Percentiles rank a stretch among this genome's conserved stretches.
Conservation (phyloP, 1,140 invertebrate genomes). For the Drosophila punjabiensis region DNA sequence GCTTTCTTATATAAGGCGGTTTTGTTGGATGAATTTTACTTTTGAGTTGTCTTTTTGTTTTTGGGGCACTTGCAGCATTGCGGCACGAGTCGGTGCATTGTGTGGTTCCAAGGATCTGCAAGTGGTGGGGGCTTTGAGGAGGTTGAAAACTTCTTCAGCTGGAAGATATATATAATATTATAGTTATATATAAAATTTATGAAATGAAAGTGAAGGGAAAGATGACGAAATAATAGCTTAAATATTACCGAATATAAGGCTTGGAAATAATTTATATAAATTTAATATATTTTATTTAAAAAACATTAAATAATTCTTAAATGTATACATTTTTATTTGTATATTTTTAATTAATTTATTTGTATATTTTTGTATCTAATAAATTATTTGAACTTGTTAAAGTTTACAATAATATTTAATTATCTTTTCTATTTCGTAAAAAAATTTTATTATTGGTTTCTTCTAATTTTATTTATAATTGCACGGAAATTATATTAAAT, state of each 20-base stretch:
- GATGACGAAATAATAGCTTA: background rate
- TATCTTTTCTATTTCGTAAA: no score
- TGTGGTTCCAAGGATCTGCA: conserved; percentile 21
- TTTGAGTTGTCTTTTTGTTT: background rate
- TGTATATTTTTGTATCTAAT: no score
- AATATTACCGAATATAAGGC: background rate
- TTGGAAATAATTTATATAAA: background rate
- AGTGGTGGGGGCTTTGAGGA: background rate
- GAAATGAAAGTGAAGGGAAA: background rate
- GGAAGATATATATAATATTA: background rate
- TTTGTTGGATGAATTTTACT: conserved; percentile 13
- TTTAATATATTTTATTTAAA: no score
- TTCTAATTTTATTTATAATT: no score
- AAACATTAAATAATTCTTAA: no score
- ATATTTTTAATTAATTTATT: no score
- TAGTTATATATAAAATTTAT: no score
- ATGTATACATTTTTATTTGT: no score
- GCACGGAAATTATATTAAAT: no score
- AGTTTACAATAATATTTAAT: no score
- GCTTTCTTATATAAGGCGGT: conserved; percentile 42
- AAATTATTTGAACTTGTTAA: no score
- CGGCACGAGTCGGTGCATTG: conserved; percentile 51
- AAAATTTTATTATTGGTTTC: no score
- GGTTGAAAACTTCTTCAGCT: background rate
- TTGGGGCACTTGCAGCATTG: conserved; percentile 39